phyloP scores from a whole-genome alignment of 2,888 invertebrate genomes.

The Cephus rjabovi region DNA sequence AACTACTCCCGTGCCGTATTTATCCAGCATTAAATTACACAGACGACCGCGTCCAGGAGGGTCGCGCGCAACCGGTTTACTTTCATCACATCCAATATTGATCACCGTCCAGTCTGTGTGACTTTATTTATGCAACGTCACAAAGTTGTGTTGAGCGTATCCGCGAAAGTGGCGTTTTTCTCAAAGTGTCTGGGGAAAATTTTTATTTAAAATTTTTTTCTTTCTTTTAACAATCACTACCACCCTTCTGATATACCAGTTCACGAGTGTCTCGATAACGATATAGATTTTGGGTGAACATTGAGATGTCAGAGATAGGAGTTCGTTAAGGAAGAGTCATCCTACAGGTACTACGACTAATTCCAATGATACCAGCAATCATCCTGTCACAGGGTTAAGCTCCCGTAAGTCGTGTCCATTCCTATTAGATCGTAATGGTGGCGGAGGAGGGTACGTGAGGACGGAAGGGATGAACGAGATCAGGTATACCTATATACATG shows the following conservation, averaged over 20 bases:
- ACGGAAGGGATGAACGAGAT: conserved; percentile 19
- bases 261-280: no score
- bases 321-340: neutral
- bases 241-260: no score
- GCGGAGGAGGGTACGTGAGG: conserved; percentile 29
- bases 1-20: conserved; percentile 57
- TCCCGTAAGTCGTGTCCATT: conserved; percentile 43
- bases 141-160: neutral
- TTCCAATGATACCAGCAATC: conserved; percentile 62
- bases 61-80: conserved; percentile 51
- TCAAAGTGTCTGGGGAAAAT: neutral
- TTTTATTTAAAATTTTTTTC: neutral
- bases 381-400: conserved; percentile 62
- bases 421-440: conserved; percentile 12
- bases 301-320: neutral
- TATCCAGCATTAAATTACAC: conserved; percentile 63
- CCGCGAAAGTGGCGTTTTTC: neutral
- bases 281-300: neutral
- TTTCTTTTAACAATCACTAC: neutral
- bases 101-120: conserved; percentile 48
- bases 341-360: conserved; percentile 39
- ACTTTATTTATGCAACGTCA: conserved; percentile 54
- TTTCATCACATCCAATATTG: conserved; percentile 63
- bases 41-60: conserved; percentile 49
- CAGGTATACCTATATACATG: neutral